Conservation (phyloP, 2,113 vertebrate genomes). For the Malurus alboscapulatus region DNA sequence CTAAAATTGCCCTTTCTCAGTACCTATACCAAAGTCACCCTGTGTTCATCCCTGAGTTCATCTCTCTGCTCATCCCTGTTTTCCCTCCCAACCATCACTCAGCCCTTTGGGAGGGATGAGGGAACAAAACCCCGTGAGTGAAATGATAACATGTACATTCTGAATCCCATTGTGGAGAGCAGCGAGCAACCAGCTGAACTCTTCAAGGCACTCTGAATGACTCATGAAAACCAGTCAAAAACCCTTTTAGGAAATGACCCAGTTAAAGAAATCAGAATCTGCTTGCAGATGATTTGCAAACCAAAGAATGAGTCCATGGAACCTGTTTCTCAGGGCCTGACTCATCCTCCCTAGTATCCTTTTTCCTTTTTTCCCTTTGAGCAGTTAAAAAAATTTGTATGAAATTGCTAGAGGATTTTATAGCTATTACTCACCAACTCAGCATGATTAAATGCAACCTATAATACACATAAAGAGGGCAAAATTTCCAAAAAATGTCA, state of each 20-base stretch:
- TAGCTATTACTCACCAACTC: constrained; percentile 22
- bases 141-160: not conserved
- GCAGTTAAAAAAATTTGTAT: not conserved
- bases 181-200: not conserved
- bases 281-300: not conserved
- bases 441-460: constrained; percentile 12
- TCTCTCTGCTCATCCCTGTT: not conserved
- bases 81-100: not conserved
- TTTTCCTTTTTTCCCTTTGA: not conserved
- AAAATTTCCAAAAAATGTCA: not conserved
- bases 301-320: not conserved
- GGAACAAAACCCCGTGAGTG: not conserved
- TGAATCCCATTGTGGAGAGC: not conserved
- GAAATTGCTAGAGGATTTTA: not conserved
- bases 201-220: not conserved
- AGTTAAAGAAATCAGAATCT: not conserved
- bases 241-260: constrained; percentile 5
- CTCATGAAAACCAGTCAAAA: not conserved
- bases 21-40: not conserved
- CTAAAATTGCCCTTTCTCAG: not conserved
- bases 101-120: not conserved
- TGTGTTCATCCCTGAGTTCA: not conserved
- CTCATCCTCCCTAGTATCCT: not conserved
- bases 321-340: not conserved
- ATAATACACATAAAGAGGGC: not conserved